Evolutionary conservation across 2,888 invertebrate genomes (phyloP), one percentile per base, ranked within the genome.

Genomic region (Agrochola lota): DNA sequence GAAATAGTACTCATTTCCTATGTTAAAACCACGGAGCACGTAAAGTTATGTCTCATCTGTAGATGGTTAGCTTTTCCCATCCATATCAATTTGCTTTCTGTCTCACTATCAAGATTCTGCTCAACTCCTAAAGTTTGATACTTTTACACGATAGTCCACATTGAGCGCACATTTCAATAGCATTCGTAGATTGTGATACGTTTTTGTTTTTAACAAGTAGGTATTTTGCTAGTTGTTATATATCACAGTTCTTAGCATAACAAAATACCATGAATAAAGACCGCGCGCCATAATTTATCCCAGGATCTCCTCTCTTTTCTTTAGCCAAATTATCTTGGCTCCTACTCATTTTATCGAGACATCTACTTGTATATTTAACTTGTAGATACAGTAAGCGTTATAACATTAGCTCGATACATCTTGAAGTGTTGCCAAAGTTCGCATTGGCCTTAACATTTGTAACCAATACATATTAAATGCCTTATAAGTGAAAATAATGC

Each of bases 401-500:
- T 52, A 74, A 52, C 11, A 30, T 71, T n/a, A 40, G 26, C 17
- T 15, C 26, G 30, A 55, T 68, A 67, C 17, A 62, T 49, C 55
- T 82, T 60, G 63, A 70, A 77, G 49, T 67, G 35, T 52, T 60
- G 46, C 70, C 46, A 77, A 70, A 83, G 63, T 70, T 40, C 59
- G 52, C 70, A 30, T 15, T 71, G 30, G 23, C 69, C 69, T 77
- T 70, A 46, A 83, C 70, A 71, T 77, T 82, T 70, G 83, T 77
- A 83, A 83, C 83, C 77, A 77, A 83, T 80, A 77, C 83, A 77
- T 82, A 80, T 77, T 57, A 77, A 80, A 83, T 57, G n/a, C 66
- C 57, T 75, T 81, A n/a, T 67, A 76, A 67, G 80, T 70, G 69
- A 80, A 80, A 83, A 83, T 80, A 77, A 60, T 77, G 68, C 43